Evolutionary conservation across 2,888 invertebrate species (phyloP).

Genomic region (Cantharis lateralis): DNA sequence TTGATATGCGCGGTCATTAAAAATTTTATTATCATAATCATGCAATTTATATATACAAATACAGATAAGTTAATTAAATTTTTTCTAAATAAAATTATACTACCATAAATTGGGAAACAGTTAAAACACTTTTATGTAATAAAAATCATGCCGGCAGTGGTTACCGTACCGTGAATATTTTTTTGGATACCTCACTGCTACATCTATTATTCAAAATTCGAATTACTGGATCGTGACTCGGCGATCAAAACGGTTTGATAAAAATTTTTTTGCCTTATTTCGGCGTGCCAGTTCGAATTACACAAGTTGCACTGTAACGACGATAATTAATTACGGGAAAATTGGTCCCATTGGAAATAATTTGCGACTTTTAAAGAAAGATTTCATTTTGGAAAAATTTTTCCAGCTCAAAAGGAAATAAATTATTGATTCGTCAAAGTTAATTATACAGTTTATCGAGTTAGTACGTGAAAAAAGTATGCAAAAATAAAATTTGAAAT

Average conservation of each 20-base stretch:
- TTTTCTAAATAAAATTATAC: not conserved
- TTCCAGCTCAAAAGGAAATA: not conserved
- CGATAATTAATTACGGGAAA: not conserved
- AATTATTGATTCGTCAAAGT: not conserved
- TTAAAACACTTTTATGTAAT: not conserved
- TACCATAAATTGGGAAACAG: not conserved
- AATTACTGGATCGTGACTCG: not conserved
- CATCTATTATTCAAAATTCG: not conserved
- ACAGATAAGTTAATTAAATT: not conserved
- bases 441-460: not conserved
- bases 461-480: not conserved
- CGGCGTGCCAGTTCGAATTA: not conserved
- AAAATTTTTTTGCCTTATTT: not conserved
- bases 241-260: not conserved
- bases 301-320: not conserved
- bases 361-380: not conserved
- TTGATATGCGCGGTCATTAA: not conserved
- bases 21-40: not conserved
- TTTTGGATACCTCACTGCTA: not conserved
- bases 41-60: not conserved
- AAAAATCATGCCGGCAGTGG: not conserved
- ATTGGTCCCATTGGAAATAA: not conserved
- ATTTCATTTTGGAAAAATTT: not conserved
- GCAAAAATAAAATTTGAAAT: not conserved
- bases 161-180: not conserved